Base-by-base conservation (phyloP, 2,113 vertebrate species). In the Lichenostomus cassidix region DNA sequence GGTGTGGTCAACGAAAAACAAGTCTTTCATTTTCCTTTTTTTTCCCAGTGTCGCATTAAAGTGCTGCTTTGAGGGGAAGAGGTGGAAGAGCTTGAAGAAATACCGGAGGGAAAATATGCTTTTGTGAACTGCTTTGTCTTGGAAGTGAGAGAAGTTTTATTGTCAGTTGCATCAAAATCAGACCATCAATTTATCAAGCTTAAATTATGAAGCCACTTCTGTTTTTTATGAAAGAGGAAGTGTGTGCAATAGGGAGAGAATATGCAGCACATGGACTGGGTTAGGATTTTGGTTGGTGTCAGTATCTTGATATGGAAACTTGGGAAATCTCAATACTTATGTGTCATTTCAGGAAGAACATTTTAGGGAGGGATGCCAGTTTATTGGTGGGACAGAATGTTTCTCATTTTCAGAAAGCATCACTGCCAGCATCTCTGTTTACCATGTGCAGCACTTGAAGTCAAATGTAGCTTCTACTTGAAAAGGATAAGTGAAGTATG, bases 271-370 rank as follows among this genome's bases (percentile, higher is more conserved):
- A 3, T 5, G 31, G 58, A 8, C 25, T 55, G 14, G 2, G 8
- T 23, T 25, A 37, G 23, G 23, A 6, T 60, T 80, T 44, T 52
- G 35, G 17, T 8, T 31, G 10, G 19, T 35, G 41, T 41, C 33
- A 22, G 25, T 35, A 7, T 37, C 53, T n/a, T n/a, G 8, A 25
- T 28, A 50, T 19, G 24, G 64, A 55, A 23, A n/a, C 11, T 7
- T 9, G 3, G n/a, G 55, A 31, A 42, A 3, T 27, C 46, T 79
- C 35, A 20, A 0, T 0, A 1, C 2, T 52, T 41, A 5, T 3
- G 19, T 55, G 69, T 56, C 35, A 10, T 21, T 81, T 73, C 16
- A 44, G 63, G 25, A 46, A 39, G 49, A 59, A 52, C 3, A 3
- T 35, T 69, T 5, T 41, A 15, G 29, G 39, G 52, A 62, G 14